These are phyloP conservation scores for Acanthosepion pharaonis DNA, from an alignment of 2,888 invertebrate species.

Conservation along the genomic window DNA sequence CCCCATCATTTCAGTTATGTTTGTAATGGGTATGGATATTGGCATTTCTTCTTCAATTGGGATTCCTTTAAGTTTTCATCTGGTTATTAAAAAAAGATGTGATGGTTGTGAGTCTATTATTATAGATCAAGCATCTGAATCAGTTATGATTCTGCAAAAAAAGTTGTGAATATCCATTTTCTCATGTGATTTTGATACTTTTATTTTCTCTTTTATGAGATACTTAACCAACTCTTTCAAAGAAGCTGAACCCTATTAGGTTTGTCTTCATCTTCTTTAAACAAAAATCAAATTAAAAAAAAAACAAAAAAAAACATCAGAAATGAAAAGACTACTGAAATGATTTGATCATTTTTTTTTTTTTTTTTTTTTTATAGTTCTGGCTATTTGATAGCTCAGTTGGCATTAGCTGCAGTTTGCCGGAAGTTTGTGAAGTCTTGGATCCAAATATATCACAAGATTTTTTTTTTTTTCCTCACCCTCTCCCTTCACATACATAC, in stretches of 20 bases:
- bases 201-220: not conserved
- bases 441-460: constrained; percentile 33
- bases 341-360: not conserved
- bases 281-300: not conserved
- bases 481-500: not conserved
- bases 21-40: constrained; percentile 23
- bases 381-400: constrained; percentile 33
- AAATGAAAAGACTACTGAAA: constrained; percentile 5
- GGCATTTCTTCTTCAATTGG: not conserved
- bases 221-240: constrained; percentile 24
- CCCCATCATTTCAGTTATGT: not conserved
- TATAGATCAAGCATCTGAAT: constrained; percentile 21
- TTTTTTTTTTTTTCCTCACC: not conserved
- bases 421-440: constrained; percentile 33
- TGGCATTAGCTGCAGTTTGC: constrained; percentile 23
- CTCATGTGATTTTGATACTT: constrained; percentile 33
- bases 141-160: not conserved
- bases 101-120: constrained; percentile 1
- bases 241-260: constrained; percentile 33
- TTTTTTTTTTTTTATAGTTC: not conserved
- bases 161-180: constrained; percentile 23
- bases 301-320: not conserved
- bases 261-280: constrained; percentile 15
- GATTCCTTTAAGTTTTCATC: not conserved
- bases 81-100: not conserved